Evolutionary conservation across 2,888 invertebrate genomes (phyloP).

Genomic region (Zootermopsis nevadensis): DNA sequence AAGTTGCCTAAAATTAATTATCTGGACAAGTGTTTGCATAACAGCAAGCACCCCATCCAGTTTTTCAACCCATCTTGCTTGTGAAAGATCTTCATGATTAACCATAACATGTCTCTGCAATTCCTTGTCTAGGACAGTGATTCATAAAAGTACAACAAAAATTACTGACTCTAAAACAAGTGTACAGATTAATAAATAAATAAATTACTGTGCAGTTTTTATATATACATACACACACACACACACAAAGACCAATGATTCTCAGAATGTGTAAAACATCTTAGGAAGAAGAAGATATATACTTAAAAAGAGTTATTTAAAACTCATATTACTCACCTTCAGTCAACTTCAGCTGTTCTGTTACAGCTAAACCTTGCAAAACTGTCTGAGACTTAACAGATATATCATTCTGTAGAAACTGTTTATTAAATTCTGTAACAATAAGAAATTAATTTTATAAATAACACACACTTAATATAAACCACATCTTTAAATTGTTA

Average conservation of each 20-base stretch:
- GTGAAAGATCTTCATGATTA: conserved; percentile 91
- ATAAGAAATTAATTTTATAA: too few species aligned
- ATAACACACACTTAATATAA: too few species aligned
- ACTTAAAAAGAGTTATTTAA: too few species aligned
- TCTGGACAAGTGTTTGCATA: conserved; percentile 83
- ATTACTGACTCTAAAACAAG: too few species aligned
- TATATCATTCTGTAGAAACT: conserved; percentile 49
- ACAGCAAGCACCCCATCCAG: conserved; percentile 84
- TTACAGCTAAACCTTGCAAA: conserved; percentile 66
- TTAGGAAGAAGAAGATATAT: too few species aligned
- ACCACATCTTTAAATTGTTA: too few species aligned
- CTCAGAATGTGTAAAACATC: too few species aligned
- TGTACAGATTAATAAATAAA: too few species aligned
- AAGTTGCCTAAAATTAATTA: conserved; percentile 50
- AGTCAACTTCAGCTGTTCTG: conserved; percentile 77
- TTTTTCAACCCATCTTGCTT: conserved; percentile 87
- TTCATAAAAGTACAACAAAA: conserved; percentile 58
- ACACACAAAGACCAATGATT: too few species aligned
- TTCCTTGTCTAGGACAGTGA: conserved; percentile 76
- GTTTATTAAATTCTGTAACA: conserved; percentile 52
- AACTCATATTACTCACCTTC: conserved; percentile 66
- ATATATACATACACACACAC: too few species aligned
- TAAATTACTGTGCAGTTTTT: too few species aligned
- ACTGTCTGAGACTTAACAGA: conserved; percentile 48
- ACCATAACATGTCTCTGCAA: conserved; percentile 86